These are phyloP conservation scores for Drosophila pullipes DNA, from an alignment of 2,888 invertebrate genomes.

Conservation along the genomic window DNA sequence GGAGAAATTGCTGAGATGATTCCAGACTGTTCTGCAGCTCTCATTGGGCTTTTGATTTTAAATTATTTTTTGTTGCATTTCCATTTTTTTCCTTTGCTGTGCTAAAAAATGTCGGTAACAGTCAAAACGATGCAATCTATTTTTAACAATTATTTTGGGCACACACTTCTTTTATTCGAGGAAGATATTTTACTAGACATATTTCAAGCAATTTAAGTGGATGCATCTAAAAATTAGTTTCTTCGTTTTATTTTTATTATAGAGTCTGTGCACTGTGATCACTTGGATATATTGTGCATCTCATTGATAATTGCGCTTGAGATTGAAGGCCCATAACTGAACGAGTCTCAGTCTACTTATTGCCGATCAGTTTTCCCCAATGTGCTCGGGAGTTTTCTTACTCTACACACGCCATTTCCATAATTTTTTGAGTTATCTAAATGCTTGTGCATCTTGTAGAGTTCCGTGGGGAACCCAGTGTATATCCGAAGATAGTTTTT, in stretches of 20 bases:
- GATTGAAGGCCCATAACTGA: neutral
- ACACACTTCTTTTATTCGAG: neutral
- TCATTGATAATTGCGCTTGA: neutral
- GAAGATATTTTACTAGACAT: neutral
- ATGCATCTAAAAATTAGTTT: neutral
- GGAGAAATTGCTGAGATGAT: constrained; percentile 4
- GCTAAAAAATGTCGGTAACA: neutral
- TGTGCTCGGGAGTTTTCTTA: neutral
- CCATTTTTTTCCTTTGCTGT: neutral
- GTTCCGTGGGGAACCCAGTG: neutral
- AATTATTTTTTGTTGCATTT: neutral
- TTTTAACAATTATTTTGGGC: neutral
- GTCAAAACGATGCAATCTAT: neutral
- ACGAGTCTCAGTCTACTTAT: neutral
- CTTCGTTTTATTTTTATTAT: neutral
- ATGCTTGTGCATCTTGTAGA: neutral
- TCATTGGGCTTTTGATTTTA: neutral
- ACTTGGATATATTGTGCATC: neutral
- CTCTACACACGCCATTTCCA: neutral
- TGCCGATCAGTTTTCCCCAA: neutral
- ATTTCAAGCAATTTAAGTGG: neutral
- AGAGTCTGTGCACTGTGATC: neutral
- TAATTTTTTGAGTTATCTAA: neutral
- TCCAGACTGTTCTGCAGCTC: constrained; percentile 1
- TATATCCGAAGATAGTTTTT: neutral